These are phyloP conservation scores for Chrysocyon brachyurus DNA, from an alignment of 2,797 vertebrate genomes.

Conservation along the genomic window DNA sequence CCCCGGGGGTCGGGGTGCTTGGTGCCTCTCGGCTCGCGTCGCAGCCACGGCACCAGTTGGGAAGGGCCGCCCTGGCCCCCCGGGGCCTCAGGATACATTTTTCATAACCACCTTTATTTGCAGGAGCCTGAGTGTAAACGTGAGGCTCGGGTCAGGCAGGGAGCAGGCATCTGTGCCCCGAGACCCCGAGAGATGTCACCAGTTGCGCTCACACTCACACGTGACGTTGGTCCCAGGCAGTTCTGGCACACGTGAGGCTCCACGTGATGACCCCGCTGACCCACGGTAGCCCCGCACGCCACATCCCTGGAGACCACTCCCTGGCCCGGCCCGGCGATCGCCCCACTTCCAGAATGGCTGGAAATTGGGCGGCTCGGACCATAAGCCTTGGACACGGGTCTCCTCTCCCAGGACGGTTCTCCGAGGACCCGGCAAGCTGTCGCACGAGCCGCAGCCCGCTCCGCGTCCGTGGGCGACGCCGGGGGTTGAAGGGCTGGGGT, in stretches of 20 bases:
- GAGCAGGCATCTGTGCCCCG: rapidly evolving
- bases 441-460: rapidly evolving
- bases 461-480: too few relatives aligned
- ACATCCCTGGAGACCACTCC: neutral
- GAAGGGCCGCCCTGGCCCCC: neutral
- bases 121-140: rapidly evolving
- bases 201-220: rapidly evolving
- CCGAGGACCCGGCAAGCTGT: rapidly evolving
- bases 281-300: neutral
- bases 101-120: too few relatives aligned
- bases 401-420: rapidly evolving
- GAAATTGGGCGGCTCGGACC: neutral
- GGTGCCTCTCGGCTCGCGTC: too few relatives aligned
- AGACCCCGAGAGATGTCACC: neutral
- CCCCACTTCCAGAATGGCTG: rapidly evolving
- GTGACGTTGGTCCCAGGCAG: neutral
- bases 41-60: rapidly evolving
- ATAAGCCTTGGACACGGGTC: neutral
- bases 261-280: neutral
- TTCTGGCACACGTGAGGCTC: too few relatives aligned
- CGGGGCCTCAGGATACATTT: rapidly evolving
- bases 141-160: neutral
- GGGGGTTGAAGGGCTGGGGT: neutral
- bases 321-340: rapidly evolving
- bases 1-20: rapidly evolving